phyloP scores from a whole-genome alignment of 2,888 invertebrate genomes.

The Furcula furcula region DNA sequence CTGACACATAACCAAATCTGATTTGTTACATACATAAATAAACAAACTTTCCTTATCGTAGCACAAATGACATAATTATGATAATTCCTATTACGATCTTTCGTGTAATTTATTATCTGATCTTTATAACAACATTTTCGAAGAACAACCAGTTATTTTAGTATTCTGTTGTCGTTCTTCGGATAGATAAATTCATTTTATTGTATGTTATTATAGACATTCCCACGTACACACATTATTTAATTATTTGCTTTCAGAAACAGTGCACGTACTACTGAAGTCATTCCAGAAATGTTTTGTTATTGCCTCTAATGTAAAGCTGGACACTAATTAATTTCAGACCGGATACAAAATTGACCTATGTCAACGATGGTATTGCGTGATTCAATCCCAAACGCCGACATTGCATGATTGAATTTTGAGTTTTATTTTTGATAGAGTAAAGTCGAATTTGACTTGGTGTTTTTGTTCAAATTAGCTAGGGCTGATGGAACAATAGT shows the following conservation, averaged over 20 bases:
- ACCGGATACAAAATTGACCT: slow-evolving; percentile 59
- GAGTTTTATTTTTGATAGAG: slow-evolving; percentile 8
- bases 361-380: slow-evolving; percentile 28
- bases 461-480: neutral
- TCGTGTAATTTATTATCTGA: neutral
- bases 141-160: slow-evolving; percentile 6
- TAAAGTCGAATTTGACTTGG: slow-evolving; percentile 12
- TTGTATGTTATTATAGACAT: slow-evolving; percentile 12
- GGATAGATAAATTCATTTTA: slow-evolving; percentile 16
- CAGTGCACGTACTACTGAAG: slow-evolving; percentile 19
- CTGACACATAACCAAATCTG: no score
- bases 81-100: slow-evolving; percentile 5
- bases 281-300: slow-evolving; percentile 11
- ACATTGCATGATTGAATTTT: slow-evolving; percentile 5
- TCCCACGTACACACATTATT: slow-evolving; percentile 12
- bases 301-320: slow-evolving; percentile 50
- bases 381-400: slow-evolving; percentile 11
- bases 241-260: slow-evolving; percentile 20
- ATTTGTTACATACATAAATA: no score
- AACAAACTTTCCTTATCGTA: no score
- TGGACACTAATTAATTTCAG: slow-evolving; percentile 62
- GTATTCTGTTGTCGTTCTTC: slow-evolving; percentile 11
- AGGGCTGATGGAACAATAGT: slow-evolving; percentile 39
- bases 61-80: no score
- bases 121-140: neutral